These are phyloP conservation scores for Agonopterix arenella DNA, from an alignment of 2,888 invertebrate genomes.

Conservation along the genomic window DNA sequence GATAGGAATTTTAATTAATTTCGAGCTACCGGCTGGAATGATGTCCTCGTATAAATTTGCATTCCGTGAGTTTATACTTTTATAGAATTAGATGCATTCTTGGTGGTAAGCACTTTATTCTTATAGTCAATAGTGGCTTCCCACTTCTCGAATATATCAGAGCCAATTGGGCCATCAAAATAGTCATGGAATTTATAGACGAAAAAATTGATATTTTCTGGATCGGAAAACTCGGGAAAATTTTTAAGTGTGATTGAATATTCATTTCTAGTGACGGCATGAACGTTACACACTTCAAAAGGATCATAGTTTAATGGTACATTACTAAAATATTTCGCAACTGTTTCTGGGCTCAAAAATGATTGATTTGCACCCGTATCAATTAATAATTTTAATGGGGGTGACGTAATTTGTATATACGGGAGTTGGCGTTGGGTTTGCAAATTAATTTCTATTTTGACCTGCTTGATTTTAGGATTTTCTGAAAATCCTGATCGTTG, in stretches of 20 bases:
- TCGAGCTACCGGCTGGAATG: constrained; percentile 10
- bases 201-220: neutral
- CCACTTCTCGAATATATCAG: constrained; percentile 3
- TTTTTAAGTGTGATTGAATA: neutral
- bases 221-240: neutral
- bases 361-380: constrained; percentile 14
- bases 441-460: constrained; percentile 12
- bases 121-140: constrained; percentile 1
- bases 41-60: constrained; percentile 12
- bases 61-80: constrained; percentile 7
- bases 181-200: neutral
- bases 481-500: constrained; percentile 6
- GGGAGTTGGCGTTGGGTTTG: constrained; percentile 11
- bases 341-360: constrained; percentile 10
- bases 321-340: constrained; percentile 6
- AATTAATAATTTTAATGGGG: constrained; percentile 11
- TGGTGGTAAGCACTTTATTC: neutral
- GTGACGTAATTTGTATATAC: constrained; percentile 5
- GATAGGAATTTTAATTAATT: constrained; percentile 10
- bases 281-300: neutral
- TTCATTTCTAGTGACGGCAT: neutral
- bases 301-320: constrained; percentile 8
- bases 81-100: neutral
- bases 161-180: neutral
- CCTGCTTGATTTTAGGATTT: neutral